Conservation (phyloP, 2,113 vertebrate genomes). For the Paradoxurus hermaphroditus region DNA sequence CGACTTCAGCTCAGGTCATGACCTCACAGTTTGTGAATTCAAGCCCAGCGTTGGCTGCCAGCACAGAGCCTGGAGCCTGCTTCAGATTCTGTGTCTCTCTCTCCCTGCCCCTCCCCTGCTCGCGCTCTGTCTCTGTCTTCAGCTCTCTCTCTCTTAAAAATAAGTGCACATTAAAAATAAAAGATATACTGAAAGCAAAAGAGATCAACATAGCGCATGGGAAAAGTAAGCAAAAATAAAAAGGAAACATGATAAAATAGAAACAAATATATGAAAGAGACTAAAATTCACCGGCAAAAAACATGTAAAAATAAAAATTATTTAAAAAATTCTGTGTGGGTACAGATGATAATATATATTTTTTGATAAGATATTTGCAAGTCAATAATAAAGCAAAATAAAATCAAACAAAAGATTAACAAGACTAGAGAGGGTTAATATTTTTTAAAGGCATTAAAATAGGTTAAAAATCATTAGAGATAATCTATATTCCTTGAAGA, state of each 20-base stretch:
- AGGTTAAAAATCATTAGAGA: background rate
- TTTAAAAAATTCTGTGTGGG: background rate
- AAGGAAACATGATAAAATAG: background rate
- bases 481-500: background rate
- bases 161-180: background rate
- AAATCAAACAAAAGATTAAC: conserved; percentile 12
- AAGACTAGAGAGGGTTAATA: background rate
- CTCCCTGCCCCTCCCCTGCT: too few relatives aligned
- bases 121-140: too few relatives aligned
- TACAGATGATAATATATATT: background rate
- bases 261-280: background rate
- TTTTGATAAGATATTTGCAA: background rate
- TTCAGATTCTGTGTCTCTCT: too few relatives aligned
- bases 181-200: background rate
- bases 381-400: background rate
- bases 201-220: background rate
- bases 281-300: background rate
- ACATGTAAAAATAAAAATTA: background rate
- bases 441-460: background rate
- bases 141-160: too few relatives aligned
- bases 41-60: too few relatives aligned
- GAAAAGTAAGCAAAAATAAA: conserved; percentile 3
- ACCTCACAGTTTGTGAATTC: too few relatives aligned
- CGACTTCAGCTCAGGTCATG: too few relatives aligned
- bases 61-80: too few relatives aligned